Evolutionary conservation across 2,888 invertebrate genomes (phyloP).

Genomic region (Synanthedon myopaeformis): DNA sequence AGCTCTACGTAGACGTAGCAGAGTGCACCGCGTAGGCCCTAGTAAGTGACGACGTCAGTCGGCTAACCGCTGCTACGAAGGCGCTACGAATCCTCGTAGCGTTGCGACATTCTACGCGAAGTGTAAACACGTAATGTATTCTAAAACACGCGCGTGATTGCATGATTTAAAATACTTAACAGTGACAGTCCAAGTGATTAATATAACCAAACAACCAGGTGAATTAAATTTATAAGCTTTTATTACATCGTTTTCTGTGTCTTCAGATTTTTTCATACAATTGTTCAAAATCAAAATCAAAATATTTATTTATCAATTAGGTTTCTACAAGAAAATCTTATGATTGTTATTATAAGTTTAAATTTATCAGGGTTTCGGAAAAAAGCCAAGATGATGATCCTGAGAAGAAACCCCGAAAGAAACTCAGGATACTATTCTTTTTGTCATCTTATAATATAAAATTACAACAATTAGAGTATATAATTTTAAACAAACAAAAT

Average conservation of each 20-base stretch:
- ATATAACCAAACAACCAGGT: constrained; percentile 50
- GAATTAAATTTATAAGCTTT: constrained; percentile 30
- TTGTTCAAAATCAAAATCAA: no score
- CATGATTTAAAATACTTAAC: constrained; percentile 41
- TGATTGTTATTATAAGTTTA: no score
- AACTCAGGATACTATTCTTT: no score
- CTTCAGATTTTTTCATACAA: constrained; percentile 25
- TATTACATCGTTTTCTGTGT: neutral
- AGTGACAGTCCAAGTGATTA: constrained; percentile 55
- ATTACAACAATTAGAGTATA: no score
- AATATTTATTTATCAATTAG: no score
- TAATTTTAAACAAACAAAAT: no score
- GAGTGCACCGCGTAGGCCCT: constrained; percentile 30
- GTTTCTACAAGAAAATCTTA: no score
- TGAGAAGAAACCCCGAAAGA: no score
- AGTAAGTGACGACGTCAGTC: constrained; percentile 32
- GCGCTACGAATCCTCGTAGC: constrained; percentile 15
- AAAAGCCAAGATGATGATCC: no score
- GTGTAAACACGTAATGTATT: constrained; percentile 36
- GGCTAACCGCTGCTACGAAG: constrained; percentile 28
- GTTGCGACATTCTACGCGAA: constrained; percentile 7
- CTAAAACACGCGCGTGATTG: constrained; percentile 39
- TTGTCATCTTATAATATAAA: no score
- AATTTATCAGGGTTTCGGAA: no score
- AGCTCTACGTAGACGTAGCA: constrained; percentile 12